Base-by-base conservation (phyloP, 2,797 vertebrate genomes). In the Lophius americanus region DNA sequence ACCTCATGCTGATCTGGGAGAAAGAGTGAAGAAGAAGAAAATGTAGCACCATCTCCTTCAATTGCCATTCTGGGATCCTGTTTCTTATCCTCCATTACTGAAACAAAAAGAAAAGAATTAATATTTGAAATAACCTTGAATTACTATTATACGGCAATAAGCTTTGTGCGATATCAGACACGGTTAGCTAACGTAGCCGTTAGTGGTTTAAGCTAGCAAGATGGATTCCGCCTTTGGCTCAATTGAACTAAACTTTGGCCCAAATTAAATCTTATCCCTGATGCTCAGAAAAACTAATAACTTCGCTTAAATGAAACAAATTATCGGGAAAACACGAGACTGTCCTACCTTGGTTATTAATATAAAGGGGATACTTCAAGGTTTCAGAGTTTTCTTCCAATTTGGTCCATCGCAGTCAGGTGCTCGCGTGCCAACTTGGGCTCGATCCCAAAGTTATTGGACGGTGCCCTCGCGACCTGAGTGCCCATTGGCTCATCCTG, bases 401-500 rank as follows among this genome's bases (percentile, higher is more conserved):
- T 3, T 57, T n/a, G 0, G 11, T 6, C 3, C 51, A 55, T 61
- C 43, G 38, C 43, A 51, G 7, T 42, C 38, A n/a, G 32, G 0
- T 37, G 63, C 3, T 42, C 64, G 46, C 67, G 56, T 33, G 68
- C 57, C 9, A 23, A 7, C n/a, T 8, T 6, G 8, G 4, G 1
- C 41, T 42, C 2, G 3, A 41, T 9, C 23, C 4, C 4, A 1
- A 6, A 6, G 4, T 42, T 42, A 1, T 12, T 44, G 4, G 1
- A 44, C 9, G 5, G 3, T 52, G 54, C 2, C 36, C 76, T 62
- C 76, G 79, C 54, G 82, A 79, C 46, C 64, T 69, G 9, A 57
- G 3, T 51, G 35, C 60, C 0, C 23, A 90, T 88, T 90, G 88
- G 90, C 69, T 66, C 63, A 73, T 7, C 14, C 0, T 2, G n/a